Conservation (phyloP, 2,113 vertebrate species). For the Anthoscopus minutus region DNA sequence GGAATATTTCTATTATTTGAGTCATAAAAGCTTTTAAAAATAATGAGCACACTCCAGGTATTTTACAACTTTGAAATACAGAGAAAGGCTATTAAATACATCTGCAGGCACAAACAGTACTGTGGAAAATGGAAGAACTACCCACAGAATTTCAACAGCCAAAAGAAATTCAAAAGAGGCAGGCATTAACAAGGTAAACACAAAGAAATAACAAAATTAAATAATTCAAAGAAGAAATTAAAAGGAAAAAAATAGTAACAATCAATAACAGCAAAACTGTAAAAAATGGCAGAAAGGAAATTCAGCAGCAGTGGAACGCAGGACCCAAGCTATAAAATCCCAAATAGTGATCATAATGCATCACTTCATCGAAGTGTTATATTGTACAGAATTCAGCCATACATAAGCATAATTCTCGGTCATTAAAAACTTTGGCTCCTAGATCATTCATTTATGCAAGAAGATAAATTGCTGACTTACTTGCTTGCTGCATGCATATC, state of each 20-base stretch:
- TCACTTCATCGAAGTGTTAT: not conserved
- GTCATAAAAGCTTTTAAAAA: not conserved
- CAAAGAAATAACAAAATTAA: not conserved
- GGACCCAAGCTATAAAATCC: not conserved
- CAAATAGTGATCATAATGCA: not conserved
- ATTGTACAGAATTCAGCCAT: not conserved
- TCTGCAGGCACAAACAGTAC: not conserved
- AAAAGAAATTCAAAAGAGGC: not conserved
- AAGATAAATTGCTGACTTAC: slow-evolving; percentile 66
- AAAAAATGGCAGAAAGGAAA: not conserved
- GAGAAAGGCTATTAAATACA: not conserved
- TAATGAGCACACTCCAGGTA: not conserved
- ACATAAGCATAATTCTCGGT: not conserved
- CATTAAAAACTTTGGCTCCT: not conserved
- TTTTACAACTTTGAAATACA: not conserved
- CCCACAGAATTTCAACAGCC: not conserved
- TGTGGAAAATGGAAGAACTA: not conserved
- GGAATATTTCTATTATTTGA: not conserved
- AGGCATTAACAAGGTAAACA: not conserved
- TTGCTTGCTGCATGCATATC: slow-evolving; percentile 64
- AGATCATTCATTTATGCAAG: not conserved
- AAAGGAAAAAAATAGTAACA: not conserved
- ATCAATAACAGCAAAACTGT: not conserved
- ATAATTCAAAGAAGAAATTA: not conserved
- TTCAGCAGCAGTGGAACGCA: not conserved